Evolutionary conservation across 2,888 invertebrate genomes (phyloP).

Genomic region (Drosophila nr. fundita): DNA sequence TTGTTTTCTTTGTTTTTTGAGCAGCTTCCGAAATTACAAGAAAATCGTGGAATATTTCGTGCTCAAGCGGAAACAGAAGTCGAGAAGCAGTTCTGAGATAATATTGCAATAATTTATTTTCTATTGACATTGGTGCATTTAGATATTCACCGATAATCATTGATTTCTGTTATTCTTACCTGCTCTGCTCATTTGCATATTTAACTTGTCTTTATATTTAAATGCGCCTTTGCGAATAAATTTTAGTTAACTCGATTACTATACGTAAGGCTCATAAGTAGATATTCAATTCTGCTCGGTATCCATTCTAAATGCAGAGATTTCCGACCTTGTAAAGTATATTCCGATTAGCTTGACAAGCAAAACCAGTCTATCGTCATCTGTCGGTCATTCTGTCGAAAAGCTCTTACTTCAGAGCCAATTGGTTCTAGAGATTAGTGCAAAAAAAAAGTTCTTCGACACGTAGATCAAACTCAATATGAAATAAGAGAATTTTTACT

Average conservation of each 20-base stretch:
- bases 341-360: not conserved
- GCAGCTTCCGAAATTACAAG: conserved; percentile 13
- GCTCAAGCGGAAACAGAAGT: conserved; percentile 7
- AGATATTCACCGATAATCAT: not conserved
- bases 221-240: not conserved
- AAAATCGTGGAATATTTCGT: not conserved
- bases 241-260: not conserved
- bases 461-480: not conserved
- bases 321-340: not conserved
- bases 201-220: not conserved
- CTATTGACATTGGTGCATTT: conserved; percentile 1
- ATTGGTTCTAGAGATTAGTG: not conserved
- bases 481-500: not conserved
- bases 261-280: not conserved
- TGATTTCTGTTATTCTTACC: not conserved
- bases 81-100: not conserved
- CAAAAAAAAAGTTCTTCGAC: not conserved
- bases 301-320: no score
- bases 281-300: not conserved
- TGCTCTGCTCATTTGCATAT: not conserved
- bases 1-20: not conserved
- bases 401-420: not conserved
- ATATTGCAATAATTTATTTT: not conserved
- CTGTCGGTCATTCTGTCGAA: not conserved
- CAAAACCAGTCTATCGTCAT: not conserved